phyloP scores from a whole-genome alignment of 2,113 vertebrate species.

The Gila orcuttii region DNA sequence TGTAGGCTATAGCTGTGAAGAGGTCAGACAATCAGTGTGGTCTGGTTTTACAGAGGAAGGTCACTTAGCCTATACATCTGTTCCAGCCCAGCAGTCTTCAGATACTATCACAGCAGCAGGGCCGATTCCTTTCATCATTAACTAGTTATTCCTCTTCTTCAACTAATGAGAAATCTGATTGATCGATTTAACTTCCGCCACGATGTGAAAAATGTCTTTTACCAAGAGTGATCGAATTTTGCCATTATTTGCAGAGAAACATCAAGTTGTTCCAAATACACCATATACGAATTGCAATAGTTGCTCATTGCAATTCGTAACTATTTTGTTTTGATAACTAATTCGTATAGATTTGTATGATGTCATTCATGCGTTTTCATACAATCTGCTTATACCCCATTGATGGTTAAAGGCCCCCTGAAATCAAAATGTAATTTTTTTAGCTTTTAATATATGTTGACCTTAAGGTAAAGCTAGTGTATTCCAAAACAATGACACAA shows the following conservation, averaged over 20 bases:
- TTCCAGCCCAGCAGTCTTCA: constrained; percentile 43
- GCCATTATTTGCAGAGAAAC: constrained; percentile 24
- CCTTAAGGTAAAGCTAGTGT: too few species aligned
- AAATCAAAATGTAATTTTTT: too few species aligned
- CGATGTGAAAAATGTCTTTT: constrained; percentile 66
- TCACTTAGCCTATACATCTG: constrained; percentile 32
- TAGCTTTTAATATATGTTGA: too few species aligned
- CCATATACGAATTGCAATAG: too few species aligned
- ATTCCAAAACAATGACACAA: too few species aligned
- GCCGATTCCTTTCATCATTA: constrained; percentile 73
- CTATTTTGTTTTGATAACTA: neutral
- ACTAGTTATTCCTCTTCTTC: constrained; percentile 75
- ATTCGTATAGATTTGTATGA: neutral
- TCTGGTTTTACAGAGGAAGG: constrained; percentile 34
- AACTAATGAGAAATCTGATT: constrained; percentile 78
- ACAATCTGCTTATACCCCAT: neutral
- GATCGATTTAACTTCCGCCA: constrained; percentile 74
- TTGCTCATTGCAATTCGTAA: neutral
- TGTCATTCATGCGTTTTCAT: neutral
- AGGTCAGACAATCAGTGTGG: constrained; percentile 26
- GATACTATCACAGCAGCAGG: constrained; percentile 43
- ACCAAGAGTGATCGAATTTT: constrained; percentile 31
- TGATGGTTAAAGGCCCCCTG: too few species aligned
- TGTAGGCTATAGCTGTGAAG: constrained; percentile 34
- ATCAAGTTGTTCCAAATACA: neutral